Base-by-base conservation (phyloP, 2,888 invertebrate species). In the Aporophyla lueneburgensis region DNA sequence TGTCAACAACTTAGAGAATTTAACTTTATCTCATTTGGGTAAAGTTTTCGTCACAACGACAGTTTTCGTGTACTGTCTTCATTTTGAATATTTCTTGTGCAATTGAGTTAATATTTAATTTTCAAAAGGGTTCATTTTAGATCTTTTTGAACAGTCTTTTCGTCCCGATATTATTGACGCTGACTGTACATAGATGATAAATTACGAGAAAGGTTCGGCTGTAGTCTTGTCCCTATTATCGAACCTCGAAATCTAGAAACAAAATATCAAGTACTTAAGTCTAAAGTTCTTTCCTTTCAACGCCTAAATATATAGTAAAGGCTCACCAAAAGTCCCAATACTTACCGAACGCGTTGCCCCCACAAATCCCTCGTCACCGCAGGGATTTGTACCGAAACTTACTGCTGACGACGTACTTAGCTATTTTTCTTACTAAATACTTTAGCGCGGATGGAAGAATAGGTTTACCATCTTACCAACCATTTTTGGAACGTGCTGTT, bases 341-440 rank as follows among this genome's bases (percentile, higher is more conserved):
- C 51, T 71, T 71, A n/a, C 59, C 67, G 40, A 74, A 63, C 71
- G 56, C 9, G 71, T 46, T 59, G 71, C 74, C 83, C 49, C 78
- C 69, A 67, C 71, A 74, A 84, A 69, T 83, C 71, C 71, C 27
- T 56, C 65, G 72, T 58, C 81, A 73, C 71, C 21, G n/a, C 21
- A 27, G 40, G 62, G 78, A 81, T 81, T 84, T 81, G 49, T 66
- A 27, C 33, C 58, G 21, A 54, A 81, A 78, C 71, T 81, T 71
- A 67, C 53, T 43, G 58, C 69, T 71, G 81, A 81, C 71, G 62
- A 59, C 71, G 66, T 85, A 70, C 79, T 85, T 76, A 79, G 78
- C 75, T 40, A 70, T 85, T 76, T 81, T 74, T 76, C 76, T 76
- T 76, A 51, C 59, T 81, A 79, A 84, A 74, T 82, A 74, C 76